These are phyloP conservation scores for Andricus grossulariae DNA, from an alignment of 1,140 invertebrate genomes.

Conservation along the genomic window DNA sequence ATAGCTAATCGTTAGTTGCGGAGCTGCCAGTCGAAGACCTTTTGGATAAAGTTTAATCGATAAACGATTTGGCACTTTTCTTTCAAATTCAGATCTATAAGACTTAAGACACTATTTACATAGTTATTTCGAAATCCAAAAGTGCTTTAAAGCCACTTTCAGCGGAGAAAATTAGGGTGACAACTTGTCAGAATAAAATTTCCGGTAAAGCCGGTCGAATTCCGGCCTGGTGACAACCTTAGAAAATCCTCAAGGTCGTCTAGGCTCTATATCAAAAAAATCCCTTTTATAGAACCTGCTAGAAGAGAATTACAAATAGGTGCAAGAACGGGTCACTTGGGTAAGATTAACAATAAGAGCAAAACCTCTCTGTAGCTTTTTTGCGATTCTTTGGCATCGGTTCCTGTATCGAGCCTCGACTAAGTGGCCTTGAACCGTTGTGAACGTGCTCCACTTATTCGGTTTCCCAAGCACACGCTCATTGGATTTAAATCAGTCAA, in stretches of 20 bases:
- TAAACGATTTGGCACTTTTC: neutral
- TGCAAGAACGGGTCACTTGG: neutral
- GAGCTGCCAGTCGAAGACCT: neutral
- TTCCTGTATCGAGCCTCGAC: neutral
- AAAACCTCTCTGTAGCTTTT: slow-evolving; percentile 1
- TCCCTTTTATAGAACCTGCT: neutral
- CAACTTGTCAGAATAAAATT: no score
- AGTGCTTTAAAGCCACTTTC: no score
- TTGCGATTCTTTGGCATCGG: slow-evolving; percentile 6
- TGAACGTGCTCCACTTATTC: slow-evolving; percentile 28
- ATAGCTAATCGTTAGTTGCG: neutral
- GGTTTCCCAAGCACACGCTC: slow-evolving; percentile 13
- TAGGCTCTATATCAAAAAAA: neutral
- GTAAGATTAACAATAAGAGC: slow-evolving; percentile 17
- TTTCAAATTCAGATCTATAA: neutral
- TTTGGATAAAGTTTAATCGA: slow-evolving; percentile 8
- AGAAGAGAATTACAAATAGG: neutral
- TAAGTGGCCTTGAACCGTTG: slow-evolving; percentile 25
- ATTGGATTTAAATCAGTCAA: slow-evolving; percentile 19
- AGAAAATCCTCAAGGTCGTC: neutral
- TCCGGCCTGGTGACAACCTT: no score
- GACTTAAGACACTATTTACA: neutral
- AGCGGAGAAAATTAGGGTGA: no score
- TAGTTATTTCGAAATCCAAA: no score
- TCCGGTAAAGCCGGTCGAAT: no score